Evolutionary conservation across 2,113 vertebrate species (phyloP).

Genomic region (Maccullochella peelii): DNA sequence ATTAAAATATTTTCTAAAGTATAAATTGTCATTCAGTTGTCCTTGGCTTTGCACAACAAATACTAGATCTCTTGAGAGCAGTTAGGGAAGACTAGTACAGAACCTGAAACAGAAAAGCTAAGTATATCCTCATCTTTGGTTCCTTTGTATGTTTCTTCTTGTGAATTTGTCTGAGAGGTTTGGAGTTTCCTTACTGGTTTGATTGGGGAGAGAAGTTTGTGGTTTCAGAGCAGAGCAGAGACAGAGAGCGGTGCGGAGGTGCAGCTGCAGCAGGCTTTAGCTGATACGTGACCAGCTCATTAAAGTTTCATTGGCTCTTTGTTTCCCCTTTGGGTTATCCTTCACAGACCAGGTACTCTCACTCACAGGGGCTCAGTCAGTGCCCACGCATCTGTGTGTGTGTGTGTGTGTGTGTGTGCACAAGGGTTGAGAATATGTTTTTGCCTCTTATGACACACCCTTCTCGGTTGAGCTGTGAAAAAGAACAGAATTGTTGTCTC

Average conservation of each 20-base stretch:
- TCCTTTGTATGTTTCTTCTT: background rate
- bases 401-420: conserved; percentile 68
- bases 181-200: conserved; percentile 7
- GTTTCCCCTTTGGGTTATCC: conserved; percentile 78
- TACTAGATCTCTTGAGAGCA: conserved; percentile 12
- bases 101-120: conserved; percentile 26
- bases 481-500: conserved; percentile 20
- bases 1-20: background rate
- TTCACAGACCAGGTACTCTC: conserved; percentile 83
- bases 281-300: conserved; percentile 58
- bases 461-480: conserved; percentile 38
- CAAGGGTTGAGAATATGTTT: conserved; percentile 11
- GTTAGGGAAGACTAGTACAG: conserved; percentile 27
- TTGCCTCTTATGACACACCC: conserved; percentile 25
- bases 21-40: conserved; percentile 36
- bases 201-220: conserved; percentile 27
- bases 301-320: conserved; percentile 87
- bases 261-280: conserved; percentile 45
- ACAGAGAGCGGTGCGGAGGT: conserved; percentile 19
- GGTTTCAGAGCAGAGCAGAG: conserved; percentile 24
- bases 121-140: background rate
- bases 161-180: conserved; percentile 16
- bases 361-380: conserved; percentile 79
- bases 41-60: conserved; percentile 44
- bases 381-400: conserved; percentile 66